Evolutionary conservation across 2,888 invertebrate genomes (phyloP).

Genomic region (Loripinus fragilis): DNA sequence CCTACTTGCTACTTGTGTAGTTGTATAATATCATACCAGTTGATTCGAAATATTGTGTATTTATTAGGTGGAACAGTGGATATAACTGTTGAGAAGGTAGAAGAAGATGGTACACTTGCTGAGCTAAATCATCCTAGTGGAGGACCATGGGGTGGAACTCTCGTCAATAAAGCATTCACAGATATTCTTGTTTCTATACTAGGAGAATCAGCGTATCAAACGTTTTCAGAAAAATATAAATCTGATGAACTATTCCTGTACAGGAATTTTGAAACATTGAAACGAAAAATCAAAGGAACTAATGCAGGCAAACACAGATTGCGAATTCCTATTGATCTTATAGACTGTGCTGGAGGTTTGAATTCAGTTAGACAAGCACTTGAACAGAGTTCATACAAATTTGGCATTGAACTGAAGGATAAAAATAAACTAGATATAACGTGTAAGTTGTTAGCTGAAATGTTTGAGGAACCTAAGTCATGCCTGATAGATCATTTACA

Average conservation of each 20-base stretch:
- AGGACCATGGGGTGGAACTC: slow-evolving; percentile 61
- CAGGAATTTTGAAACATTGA: not conserved
- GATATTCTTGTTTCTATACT: slow-evolving; percentile 27
- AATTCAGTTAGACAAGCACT: not conserved
- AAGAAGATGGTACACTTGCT: slow-evolving; percentile 36
- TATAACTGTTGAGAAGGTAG: slow-evolving; percentile 55
- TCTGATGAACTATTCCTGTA: slow-evolving; percentile 1
- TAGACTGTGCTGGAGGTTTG: not conserved
- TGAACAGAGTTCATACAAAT: not conserved
- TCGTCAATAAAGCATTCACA: slow-evolving; percentile 41
- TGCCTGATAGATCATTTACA: not conserved
- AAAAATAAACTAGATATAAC: not conserved
- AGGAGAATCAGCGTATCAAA: not conserved
- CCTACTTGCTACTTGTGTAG: too few relatives aligned
- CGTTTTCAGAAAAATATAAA: not conserved
- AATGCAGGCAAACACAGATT: not conserved
- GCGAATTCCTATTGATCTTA: not conserved
- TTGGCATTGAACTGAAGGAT: not conserved
- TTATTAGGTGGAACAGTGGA: slow-evolving; percentile 61
- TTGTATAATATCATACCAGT: too few relatives aligned
- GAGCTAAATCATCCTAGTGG: slow-evolving; percentile 54
- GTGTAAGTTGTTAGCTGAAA: not conserved
- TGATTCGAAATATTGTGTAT: not conserved
- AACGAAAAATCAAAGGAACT: not conserved
- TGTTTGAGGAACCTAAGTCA: not conserved